Percentiles rank a stretch among this genome's conserved stretches.
Evolutionary conservation across 2,113 vertebrate species (phyloP).

Genomic region (Natator depressus): DNA sequence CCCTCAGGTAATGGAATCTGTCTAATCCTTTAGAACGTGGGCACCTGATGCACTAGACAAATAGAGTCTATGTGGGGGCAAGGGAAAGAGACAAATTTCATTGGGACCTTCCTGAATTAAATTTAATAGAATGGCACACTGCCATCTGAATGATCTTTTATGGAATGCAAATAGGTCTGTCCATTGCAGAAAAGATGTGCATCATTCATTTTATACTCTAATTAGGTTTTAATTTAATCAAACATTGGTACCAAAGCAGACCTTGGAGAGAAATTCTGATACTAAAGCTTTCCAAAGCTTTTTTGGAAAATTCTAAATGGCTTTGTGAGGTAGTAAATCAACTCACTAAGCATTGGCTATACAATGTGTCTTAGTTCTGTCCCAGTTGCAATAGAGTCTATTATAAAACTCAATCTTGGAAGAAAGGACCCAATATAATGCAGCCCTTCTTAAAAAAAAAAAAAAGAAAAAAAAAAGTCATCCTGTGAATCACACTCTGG

Average conservation of each 20-base stretch:
- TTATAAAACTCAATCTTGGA: not conserved
- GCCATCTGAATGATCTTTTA: constrained; percentile 35
- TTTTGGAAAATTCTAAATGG: constrained; percentile 34
- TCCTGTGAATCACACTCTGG: not conserved
- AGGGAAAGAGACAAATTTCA: constrained; percentile 9
- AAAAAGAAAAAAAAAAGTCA: not conserved
- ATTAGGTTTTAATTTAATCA: constrained; percentile 74
- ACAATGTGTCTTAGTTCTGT: not conserved
- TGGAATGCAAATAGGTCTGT: constrained; percentile 58
- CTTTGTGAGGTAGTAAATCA: constrained; percentile 60
- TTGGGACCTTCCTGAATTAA: constrained; percentile 11
- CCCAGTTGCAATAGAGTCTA: not conserved
- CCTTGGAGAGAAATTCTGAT: constrained; percentile 62
- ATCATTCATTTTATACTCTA: constrained; percentile 65
- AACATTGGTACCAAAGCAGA: constrained; percentile 60
- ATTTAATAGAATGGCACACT: constrained; percentile 44
- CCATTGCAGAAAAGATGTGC: constrained; percentile 51
- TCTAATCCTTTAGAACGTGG: constrained; percentile 45
- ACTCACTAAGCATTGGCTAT: constrained; percentile 10
- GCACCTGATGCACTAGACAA: constrained; percentile 44
- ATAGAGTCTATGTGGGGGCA: not conserved
- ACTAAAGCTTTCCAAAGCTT: constrained; percentile 51
- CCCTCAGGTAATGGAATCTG: constrained; percentile 57
- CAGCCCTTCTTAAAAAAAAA: not conserved
- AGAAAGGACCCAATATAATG: not conserved